Evolutionary conservation across 2,113 vertebrate species (phyloP), one percentile per base, ranked within the genome.

Genomic region (Peromyscus polionotus): DNA sequence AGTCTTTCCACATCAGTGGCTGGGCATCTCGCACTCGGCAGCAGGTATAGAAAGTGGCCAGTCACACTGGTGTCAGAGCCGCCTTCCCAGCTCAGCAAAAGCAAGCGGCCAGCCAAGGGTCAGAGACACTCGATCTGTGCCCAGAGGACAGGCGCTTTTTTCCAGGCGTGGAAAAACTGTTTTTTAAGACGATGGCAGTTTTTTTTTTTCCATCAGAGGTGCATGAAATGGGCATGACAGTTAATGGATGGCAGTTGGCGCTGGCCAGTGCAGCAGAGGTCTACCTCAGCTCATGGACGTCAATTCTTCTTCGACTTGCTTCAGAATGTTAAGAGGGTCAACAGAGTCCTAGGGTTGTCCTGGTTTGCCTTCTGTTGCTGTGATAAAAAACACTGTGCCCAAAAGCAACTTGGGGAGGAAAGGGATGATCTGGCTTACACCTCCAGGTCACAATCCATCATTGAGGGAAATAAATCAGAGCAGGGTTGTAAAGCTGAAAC

Each of bases 81-180:
- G 76, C 89, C 96, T 91, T 92, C 77, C 93, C 84, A 76, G 72
- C 92, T 86, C 51, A 90, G 68, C 57, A 31, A 91, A 97, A 97
- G 91, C 96, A 97, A 81, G n/a, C 4, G n/a, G 90, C 68, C 80
- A 90, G 94, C 96, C 96, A 97, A 88, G 70, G 94, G 94, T 96
- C 95, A 96, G 92, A 91, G 90, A 80, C 42, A 84, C 57, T 90
- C 8, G 10, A 90, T 90, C 94, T 61, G 85, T 92, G 92, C 90
- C 95, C 94, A 93, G 70, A 91, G 86, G 36, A 84, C 24, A 68
- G n/a, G 57, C 93, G 90, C 20, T 92, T 79, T 68, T 88, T 97
- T 93, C 94, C 80, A 95, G 90, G 86, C 77, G 85, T 95, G 88
- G 96, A 95, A 97, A 96, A 92, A 93, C 17, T 76, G 89, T 75